Conservation (phyloP, 2,797 vertebrate species). For the Galagoides demidoff region DNA sequence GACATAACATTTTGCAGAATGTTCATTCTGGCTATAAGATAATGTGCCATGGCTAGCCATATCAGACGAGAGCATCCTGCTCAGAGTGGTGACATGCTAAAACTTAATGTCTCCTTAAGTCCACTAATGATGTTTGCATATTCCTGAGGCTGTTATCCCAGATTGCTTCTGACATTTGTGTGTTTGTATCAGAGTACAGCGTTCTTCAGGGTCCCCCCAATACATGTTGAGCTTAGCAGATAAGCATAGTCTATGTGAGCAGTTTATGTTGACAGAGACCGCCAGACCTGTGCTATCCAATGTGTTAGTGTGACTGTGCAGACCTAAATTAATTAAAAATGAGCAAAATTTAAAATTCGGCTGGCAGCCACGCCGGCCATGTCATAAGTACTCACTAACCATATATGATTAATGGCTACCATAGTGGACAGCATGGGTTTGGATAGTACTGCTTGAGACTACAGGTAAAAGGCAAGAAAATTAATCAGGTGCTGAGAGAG, state of each 20-base stretch:
- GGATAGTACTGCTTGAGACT: background rate
- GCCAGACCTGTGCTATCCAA: background rate
- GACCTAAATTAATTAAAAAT: background rate
- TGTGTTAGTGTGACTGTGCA: background rate
- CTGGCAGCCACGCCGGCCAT: background rate
- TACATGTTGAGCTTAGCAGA: background rate
- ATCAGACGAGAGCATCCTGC: slow-evolving; percentile 53
- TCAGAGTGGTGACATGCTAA: slow-evolving; percentile 54
- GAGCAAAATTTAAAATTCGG: background rate
- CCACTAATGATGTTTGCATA: slow-evolving; percentile 66
- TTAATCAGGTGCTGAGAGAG: background rate
- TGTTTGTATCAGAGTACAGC: slow-evolving; percentile 35
- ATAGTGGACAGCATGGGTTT: background rate
- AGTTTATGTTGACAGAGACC: background rate
- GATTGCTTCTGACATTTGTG: slow-evolving; percentile 50
- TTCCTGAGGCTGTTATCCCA: slow-evolving; percentile 31
- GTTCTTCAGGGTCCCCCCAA: background rate
- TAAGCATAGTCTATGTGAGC: background rate
- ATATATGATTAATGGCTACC: too few species aligned
- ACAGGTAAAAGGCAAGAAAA: background rate
- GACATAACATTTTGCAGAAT: slow-evolving; percentile 63
- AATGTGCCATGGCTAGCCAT: slow-evolving; percentile 15
- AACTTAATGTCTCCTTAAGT: slow-evolving; percentile 68
- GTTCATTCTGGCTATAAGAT: slow-evolving; percentile 39
- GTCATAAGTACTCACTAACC: background rate